phyloP scores from a whole-genome alignment of 2,113 vertebrate genomes.

The Columbina picui region DNA sequence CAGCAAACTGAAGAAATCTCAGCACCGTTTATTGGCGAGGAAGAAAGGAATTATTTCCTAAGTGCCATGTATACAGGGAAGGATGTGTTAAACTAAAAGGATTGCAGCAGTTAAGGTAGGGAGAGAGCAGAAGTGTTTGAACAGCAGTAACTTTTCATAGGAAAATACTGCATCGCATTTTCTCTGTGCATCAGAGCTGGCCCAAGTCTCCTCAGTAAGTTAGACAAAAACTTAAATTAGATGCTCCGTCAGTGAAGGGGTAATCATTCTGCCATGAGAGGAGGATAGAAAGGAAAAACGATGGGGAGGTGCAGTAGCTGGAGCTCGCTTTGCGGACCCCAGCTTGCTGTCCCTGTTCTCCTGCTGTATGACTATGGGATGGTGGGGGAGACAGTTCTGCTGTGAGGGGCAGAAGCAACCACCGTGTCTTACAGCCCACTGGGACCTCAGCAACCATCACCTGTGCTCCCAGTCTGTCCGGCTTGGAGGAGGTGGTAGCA shows the following conservation, averaged over 20 bases:
- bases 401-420: no score
- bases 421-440: rapidly evolving
- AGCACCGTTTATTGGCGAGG: background rate
- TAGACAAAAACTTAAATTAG: rapidly evolving
- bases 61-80: background rate
- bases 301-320: background rate
- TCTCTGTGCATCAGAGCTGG: background rate
- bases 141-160: background rate
- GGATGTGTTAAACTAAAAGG: background rate
- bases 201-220: background rate
- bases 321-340: background rate
- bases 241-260: rapidly evolving
- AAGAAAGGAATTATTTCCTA: background rate
- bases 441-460: background rate
- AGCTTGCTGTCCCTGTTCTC: background rate
- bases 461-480: rapidly evolving
- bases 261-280: rapidly evolving
- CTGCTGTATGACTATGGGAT: rapidly evolving
- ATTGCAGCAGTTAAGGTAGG: background rate
- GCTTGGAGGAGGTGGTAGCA: background rate
- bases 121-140: background rate
- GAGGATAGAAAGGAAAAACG: background rate
- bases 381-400: rapidly evolving
- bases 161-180: background rate
- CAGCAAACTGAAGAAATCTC: background rate